Conservation (phyloP, 1,140 invertebrate species). For the Hesperophylax magnus region DNA sequence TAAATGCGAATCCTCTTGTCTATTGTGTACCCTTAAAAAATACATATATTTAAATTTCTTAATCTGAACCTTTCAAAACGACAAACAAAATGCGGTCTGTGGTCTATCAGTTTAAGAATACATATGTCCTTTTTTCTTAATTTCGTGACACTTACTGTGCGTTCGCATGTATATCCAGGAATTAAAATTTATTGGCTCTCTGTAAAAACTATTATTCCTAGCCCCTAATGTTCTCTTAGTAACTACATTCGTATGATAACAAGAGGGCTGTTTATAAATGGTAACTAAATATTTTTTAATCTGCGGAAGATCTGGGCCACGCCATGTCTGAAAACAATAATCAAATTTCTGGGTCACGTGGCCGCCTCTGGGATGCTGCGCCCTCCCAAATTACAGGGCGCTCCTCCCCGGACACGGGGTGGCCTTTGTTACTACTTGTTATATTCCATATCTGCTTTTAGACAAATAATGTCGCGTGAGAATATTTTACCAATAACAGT, state of each 20-base stretch:
- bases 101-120: no score
- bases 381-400: slow-evolving; percentile 47
- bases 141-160: no score
- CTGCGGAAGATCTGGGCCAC: slow-evolving; percentile 49
- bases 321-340: slow-evolving; percentile 51
- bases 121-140: no score
- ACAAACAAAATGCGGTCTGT: no score
- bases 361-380: slow-evolving; percentile 40
- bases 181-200: no score
- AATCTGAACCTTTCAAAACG: no score
- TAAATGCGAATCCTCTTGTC: no score
- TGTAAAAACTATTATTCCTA: no score
- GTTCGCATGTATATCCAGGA: no score
- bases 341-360: slow-evolving; percentile 56
- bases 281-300: slow-evolving; percentile 58
- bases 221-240: background rate
- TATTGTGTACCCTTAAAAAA: no score
- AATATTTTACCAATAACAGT: slow-evolving; percentile 11
- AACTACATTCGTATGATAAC: background rate
- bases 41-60: no score
- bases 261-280: slow-evolving; percentile 46
- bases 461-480: slow-evolving; percentile 30
- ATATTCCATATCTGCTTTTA: slow-evolving; percentile 8
- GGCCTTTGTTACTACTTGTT: background rate
- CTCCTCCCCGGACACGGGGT: background rate